Base-by-base conservation (phyloP, 37 sponge, comb jelly and placozoan genomes). In the Bolinopsis microptera region DNA sequence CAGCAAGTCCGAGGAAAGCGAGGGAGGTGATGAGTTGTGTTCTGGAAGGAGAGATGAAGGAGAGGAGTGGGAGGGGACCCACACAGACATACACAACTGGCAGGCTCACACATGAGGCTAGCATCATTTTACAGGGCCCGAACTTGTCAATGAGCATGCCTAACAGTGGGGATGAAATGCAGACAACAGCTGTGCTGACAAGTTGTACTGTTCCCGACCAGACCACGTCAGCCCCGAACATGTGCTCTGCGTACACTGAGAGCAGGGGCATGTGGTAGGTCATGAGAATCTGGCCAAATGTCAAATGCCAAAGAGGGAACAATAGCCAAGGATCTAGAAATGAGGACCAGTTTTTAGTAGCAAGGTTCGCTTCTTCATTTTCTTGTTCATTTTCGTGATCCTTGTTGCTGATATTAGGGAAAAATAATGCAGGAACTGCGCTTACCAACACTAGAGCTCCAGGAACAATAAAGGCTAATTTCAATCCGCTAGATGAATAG, bases 241-340 rank as follows among this genome's bases (percentile, higher is more conserved):
- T 16, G 2, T 77, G 21, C 27, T 77, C 27, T 0, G 33, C 80
- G 37, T 77, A 77, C 35, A 34, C 33, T 13, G 80, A 77, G 36
- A 77, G 13, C 0, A 77, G 27, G 36, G 80, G 80, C 33, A 32
- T 32, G 36, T 77, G 80, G 80, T 32, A 77, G 3, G 80, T 35
- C 1, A 32, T 77, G 80, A 77, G 80, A 28, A 77, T 32, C 18
- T 77, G 80, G 3, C 3, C n/a, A 0, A 27, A 35, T 21, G 90
- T 26, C 26, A 24, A 30, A 38, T 86, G 90, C 36, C 32, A 39
- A 13, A 41, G 24, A 0, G 90, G 61, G 90, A 86, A 86, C 18
- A 86, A 48, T 0, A 86, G 2, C 90, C 90, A 86, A 41, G 90
- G 90, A 86, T 39, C 36, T 35, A 86, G 61, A 8, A 86, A 16